These are phyloP conservation scores for Edolisoma coerulescens DNA, from an alignment of 2,113 vertebrate genomes.

Conservation along the genomic window DNA sequence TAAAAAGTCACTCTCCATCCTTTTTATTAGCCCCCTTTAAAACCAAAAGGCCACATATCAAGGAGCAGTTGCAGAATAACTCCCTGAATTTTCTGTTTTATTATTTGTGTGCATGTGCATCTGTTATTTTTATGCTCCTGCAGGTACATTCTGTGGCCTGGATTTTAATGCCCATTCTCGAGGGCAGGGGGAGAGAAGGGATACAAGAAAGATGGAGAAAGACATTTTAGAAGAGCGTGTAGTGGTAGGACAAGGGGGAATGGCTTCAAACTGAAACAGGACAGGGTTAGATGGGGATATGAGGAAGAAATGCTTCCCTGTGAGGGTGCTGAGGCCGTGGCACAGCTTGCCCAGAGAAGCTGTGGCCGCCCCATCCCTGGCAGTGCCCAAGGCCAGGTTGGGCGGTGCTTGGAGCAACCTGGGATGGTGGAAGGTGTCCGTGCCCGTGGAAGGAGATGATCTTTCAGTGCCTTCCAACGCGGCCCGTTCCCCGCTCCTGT, in stretches of 20 bases:
- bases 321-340: rapidly evolving
- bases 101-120: not conserved
- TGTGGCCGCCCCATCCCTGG: not conserved
- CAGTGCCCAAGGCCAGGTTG: rapidly evolving
- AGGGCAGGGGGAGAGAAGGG: not conserved
- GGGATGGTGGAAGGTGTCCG: not conserved
- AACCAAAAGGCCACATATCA: not conserved
- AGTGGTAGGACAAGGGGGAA: not conserved
- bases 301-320: not conserved
- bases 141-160: not conserved
- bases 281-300: not conserved
- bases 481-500: rapidly evolving
- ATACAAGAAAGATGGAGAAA: not conserved
- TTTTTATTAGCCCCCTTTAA: not conserved
- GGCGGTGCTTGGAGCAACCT: not conserved
- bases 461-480: not conserved
- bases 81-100: not conserved
- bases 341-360: not conserved
- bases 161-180: not conserved
- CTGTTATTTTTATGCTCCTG: not conserved
- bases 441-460: not conserved
- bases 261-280: not conserved
- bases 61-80: not conserved
- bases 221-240: not conserved
- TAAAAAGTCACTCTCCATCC: not conserved